These are phyloP conservation scores for Psilanteris sp. DNA, from an alignment of 1,140 invertebrate genomes.

Conservation along the genomic window DNA sequence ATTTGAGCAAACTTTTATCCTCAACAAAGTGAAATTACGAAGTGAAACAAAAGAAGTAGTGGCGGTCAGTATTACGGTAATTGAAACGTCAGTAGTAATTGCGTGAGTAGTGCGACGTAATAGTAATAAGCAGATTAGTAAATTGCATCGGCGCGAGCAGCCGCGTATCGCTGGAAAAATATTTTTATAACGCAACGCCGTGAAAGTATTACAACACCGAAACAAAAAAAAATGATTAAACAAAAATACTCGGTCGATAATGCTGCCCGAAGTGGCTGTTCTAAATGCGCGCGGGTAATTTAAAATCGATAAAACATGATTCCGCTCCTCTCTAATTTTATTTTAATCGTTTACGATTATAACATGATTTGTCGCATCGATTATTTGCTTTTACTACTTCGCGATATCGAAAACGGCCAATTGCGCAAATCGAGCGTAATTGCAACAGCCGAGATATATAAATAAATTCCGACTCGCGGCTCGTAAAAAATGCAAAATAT, in stretches of 20 bases:
- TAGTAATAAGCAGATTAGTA: conserved; percentile 33
- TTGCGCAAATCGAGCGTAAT: no score
- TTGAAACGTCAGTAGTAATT: conserved; percentile 55
- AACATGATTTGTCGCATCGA: conserved; percentile 2
- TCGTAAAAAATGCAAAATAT: no score
- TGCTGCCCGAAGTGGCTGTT: background rate
- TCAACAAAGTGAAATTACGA: conserved; percentile 1
- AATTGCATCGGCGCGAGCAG: conserved; percentile 21
- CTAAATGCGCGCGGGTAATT: background rate
- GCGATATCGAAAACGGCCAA: no score
- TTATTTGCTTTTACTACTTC: background rate
- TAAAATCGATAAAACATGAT: conserved; percentile 17
- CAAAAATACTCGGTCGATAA: conserved; percentile 10
- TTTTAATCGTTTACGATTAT: conserved; percentile 14
- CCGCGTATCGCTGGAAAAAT: background rate
- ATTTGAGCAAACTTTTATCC: conserved; percentile 7
- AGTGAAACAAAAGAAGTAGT: conserved; percentile 25
- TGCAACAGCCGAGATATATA: no score
- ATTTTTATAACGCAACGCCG: conserved; percentile 27
- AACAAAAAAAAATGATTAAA: conserved; percentile 23
- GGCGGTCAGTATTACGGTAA: conserved; percentile 38
- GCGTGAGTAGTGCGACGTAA: conserved; percentile 28
- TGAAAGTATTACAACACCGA: conserved; percentile 1
- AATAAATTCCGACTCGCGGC: no score
- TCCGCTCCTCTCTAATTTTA: conserved; percentile 5